phyloP scores from a whole-genome alignment of 2,113 vertebrate genomes.

The human (Homo sapiens) region GRCh38 chr4:6980001-6980500 shows the following conservation, averaged over 20 bases:
- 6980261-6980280: neutral
- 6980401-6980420: neutral
- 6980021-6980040: neutral
- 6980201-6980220: neutral
- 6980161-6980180: neutral
- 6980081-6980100: neutral
- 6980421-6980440: neutral
- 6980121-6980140: neutral
- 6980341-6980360: neutral
- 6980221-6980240: neutral
- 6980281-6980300: neutral
- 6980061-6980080: neutral
- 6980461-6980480: neutral
- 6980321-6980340: neutral
- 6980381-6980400: neutral
- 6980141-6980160: neutral
- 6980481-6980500: neutral
- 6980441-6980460: neutral
- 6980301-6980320: neutral
- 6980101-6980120: rapidly evolving
- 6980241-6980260: neutral
- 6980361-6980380: neutral
- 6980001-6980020: neutral
- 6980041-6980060: too few species aligned
- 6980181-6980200: neutral